Base-by-base conservation (phyloP, 2,797 vertebrate genomes). In the Perdix hodgsoniae region DNA sequence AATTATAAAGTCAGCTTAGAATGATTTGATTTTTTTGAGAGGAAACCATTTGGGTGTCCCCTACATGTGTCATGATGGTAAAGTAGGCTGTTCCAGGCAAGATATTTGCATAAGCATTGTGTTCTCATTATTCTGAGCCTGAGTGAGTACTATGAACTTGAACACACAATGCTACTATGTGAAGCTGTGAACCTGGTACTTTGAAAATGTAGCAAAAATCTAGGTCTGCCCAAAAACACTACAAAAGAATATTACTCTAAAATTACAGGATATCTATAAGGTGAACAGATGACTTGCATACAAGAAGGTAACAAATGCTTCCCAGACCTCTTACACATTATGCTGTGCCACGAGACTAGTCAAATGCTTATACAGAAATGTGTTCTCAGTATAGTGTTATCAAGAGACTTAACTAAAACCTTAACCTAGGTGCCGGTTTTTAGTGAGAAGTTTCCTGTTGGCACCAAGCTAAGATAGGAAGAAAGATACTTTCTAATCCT, bases 21-120 rank as follows among this genome's bases (percentile, higher is more conserved):
- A 2, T 50, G 29, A 8, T n/a, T 61, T 47, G 33, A 61, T 42
- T 42, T 24, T 66, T 47, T 72, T 73, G 78, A 72, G 40, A 61
- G 61, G 66, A 73, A 91, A 39, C 7, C 6, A 13, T 67, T 49
- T 44, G 56, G 12, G 24, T 69, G 37, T 52, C 33, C 29, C 26
- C 0, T 1, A 0, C 21, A 17, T 0, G 1, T 39, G 16, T 88
- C 11, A 6, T 6, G 10, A n/a, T 70, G 1, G 1, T 83, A 10
- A 64, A 45, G 74, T 64, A 40, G 10, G 5, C 39, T 35, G n/a
- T 17, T 57, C 54, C 19, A 42, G 31, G 37, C 2, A 16, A 37
- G 35, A 29, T 18, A 8, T 39, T 19, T 39, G 16, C 9, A 8
- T 11, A 31, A 37, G 16, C 35, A 19, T n/a, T 59, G 49, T 59